These are phyloP conservation scores for Troilus luridus DNA, from an alignment of 2,888 invertebrate species.

Conservation along the genomic window DNA sequence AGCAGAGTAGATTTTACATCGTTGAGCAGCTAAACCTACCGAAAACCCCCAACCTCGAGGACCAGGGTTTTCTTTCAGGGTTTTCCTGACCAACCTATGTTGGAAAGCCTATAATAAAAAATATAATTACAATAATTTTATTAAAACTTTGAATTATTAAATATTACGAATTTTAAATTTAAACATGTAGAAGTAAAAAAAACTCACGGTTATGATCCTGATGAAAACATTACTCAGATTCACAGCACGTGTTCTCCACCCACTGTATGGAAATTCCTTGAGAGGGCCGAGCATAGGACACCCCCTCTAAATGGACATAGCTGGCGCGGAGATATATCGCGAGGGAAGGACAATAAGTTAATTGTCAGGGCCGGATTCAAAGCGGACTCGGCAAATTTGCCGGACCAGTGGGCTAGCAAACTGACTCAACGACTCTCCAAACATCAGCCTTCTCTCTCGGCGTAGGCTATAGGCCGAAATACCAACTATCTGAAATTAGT, in stretches of 20 bases:
- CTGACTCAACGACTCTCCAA: background rate
- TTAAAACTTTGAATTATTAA: too few relatives aligned
- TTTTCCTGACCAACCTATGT: too few relatives aligned
- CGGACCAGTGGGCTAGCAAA: background rate
- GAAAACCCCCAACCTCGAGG: too few relatives aligned
- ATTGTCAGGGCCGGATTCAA: slow-evolving; percentile 1
- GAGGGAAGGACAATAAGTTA: slow-evolving; percentile 17
- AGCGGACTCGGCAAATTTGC: background rate
- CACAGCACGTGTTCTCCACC: background rate
- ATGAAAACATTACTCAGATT: background rate
- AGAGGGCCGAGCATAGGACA: background rate
- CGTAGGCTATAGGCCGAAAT: background rate
- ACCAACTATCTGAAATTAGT: background rate
- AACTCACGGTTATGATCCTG: background rate
- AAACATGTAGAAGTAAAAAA: too few relatives aligned
- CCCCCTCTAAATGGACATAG: background rate
- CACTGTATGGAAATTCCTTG: background rate
- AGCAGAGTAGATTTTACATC: too few relatives aligned
- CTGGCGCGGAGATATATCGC: background rate
- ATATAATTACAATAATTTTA: too few relatives aligned
- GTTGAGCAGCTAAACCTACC: too few relatives aligned
- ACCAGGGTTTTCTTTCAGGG: too few relatives aligned
- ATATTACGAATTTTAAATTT: too few relatives aligned
- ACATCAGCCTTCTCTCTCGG: background rate
- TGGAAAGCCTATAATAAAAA: too few relatives aligned